Evolutionary conservation across 35 echinoderm and acorn worm species (phyloP).

Genomic region (Lytechinus pictus): DNA sequence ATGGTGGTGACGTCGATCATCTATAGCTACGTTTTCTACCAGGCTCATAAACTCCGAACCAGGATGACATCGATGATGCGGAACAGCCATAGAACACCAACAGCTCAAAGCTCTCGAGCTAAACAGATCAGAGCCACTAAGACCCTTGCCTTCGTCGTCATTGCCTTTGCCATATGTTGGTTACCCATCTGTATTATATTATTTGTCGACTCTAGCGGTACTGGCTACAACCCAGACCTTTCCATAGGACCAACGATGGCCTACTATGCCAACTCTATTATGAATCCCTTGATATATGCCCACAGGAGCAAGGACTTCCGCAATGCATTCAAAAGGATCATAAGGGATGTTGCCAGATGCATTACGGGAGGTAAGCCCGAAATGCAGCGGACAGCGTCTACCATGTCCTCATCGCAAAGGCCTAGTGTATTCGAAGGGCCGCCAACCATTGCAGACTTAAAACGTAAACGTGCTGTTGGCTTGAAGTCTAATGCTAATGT

Average conservation of each 20-base stretch:
- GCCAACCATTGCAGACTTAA: neutral
- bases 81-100: neutral
- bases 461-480: neutral
- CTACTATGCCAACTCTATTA: neutral
- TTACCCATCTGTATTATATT: neutral
- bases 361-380: neutral
- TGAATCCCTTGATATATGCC: conserved; percentile 7
- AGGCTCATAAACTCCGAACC: neutral
- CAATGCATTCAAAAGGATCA: conserved; percentile 1
- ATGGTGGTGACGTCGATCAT: conserved; percentile 2
- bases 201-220: neutral
- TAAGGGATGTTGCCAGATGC: neutral
- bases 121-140: conserved; percentile 22
- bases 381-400: neutral
- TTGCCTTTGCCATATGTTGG: conserved; percentile 27
- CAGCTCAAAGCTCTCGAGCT: neutral
- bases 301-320: conserved; percentile 24
- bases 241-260: neutral
- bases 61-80: conserved; percentile 14
- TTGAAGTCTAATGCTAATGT: too few species aligned
- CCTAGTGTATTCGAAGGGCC: neutral
- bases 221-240: neutral
- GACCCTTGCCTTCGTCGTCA: neutral
- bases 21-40: conserved; percentile 7
- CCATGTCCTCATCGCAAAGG: neutral